Evolutionary conservation across 2,888 invertebrate species (phyloP).

Genomic region (Fragum sueziense): DNA sequence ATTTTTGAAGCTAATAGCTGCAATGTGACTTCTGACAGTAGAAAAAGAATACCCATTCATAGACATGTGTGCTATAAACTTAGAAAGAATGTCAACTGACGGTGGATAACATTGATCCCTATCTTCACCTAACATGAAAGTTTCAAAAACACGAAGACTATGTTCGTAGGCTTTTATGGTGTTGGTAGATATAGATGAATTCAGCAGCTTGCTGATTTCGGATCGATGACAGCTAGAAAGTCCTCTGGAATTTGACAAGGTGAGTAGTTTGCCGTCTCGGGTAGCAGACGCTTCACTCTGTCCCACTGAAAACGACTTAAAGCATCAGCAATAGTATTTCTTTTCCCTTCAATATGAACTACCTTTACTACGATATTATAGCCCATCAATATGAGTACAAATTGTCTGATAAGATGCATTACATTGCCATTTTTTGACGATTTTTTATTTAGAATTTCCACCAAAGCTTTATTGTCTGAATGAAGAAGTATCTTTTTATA

Average conservation of each 20-base stretch:
- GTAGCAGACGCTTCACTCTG: background rate
- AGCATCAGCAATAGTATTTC: background rate
- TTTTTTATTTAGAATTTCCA: background rate
- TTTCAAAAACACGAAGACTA: background rate
- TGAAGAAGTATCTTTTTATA: background rate
- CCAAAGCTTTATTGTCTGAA: background rate
- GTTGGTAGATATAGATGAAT: background rate
- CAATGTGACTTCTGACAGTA: background rate
- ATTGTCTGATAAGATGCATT: background rate
- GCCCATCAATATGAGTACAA: background rate
- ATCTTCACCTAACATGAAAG: background rate
- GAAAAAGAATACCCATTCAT: background rate
- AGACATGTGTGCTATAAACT: slow-evolving; percentile 5
- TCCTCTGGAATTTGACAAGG: background rate
- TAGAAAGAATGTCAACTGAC: background rate
- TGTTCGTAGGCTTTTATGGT: background rate
- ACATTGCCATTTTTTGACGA: background rate
- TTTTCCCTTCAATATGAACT: background rate
- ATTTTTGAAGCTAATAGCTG: slow-evolving; percentile 1
- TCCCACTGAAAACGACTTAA: slow-evolving; percentile 7
- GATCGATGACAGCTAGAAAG: background rate
- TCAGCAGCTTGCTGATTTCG: background rate
- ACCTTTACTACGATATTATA: background rate
- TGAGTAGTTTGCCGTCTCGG: background rate
- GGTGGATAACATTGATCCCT: background rate